Percentiles rank a stretch among this genome's conserved stretches.
Conservation (phyloP, 2,797 vertebrate species). For the Clarias platycephalus region DNA sequence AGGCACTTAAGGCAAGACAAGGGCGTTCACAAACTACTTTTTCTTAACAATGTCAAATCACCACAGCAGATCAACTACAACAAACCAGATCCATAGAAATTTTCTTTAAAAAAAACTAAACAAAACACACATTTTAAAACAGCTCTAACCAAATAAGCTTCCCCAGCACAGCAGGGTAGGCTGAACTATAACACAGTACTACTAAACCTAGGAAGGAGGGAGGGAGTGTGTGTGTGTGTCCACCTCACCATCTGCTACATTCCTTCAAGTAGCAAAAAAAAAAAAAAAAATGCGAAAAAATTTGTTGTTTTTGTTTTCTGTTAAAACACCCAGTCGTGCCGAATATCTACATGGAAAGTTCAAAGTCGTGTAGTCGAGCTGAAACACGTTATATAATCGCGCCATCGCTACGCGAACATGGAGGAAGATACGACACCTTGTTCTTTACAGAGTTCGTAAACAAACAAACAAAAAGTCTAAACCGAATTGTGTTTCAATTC, state of each 20-base stretch:
- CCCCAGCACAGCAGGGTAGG: conserved; percentile 22
- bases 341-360: background rate
- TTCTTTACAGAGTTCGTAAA: conserved; percentile 40
- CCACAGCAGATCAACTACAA: conserved; percentile 6
- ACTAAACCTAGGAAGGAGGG: conserved; percentile 40
- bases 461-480: conserved; percentile 1
- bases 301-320: too few relatives aligned
- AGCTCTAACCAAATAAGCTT: background rate
- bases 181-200: conserved; percentile 43
- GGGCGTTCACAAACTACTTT: conserved; percentile 22
- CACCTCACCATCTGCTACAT: conserved; percentile 70
- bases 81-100: background rate
- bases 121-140: background rate
- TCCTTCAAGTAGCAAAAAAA: conserved; percentile 52
- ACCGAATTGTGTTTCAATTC: background rate
- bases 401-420: conserved; percentile 29
- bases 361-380: background rate
- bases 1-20: conserved; percentile 16
- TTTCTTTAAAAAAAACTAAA: background rate
- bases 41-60: background rate
- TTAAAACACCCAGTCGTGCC: too few relatives aligned
- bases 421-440: conserved; percentile 46
- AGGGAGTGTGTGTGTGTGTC: background rate
- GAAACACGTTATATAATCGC: conserved; percentile 47
- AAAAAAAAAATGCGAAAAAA: background rate